These are phyloP conservation scores for Brachyptera putata DNA, from an alignment of 2,888 invertebrate species.

Conservation along the genomic window DNA sequence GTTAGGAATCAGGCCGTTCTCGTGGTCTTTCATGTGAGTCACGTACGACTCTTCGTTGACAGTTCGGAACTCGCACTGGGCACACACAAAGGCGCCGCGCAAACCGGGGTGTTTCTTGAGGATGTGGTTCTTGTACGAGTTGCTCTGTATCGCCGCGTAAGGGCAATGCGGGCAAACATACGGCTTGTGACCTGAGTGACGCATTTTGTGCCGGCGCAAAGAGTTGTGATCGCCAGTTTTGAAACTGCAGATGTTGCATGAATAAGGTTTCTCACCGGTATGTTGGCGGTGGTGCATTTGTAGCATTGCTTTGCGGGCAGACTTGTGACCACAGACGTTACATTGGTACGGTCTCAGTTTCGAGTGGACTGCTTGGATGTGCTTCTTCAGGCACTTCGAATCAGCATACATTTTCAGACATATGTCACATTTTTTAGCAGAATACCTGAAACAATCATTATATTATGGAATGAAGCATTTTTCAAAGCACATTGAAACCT, in stretches of 20 bases:
- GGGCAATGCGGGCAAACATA: slow-evolving; percentile 65
- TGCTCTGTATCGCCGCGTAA: slow-evolving; percentile 65
- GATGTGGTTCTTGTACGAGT: slow-evolving; percentile 60
- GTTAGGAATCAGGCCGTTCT: slow-evolving; percentile 47
- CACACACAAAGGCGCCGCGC: slow-evolving; percentile 51
- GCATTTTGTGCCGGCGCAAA: slow-evolving; percentile 40
- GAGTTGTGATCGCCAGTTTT: slow-evolving; percentile 73
- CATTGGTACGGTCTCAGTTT: slow-evolving; percentile 64
- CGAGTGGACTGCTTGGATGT: slow-evolving; percentile 67
- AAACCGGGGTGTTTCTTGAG: slow-evolving; percentile 51
- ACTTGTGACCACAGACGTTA: slow-evolving; percentile 62
- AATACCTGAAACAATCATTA: slow-evolving; percentile 49
- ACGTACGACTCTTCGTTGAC: slow-evolving; percentile 53
- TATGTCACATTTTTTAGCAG: slow-evolving; percentile 61
- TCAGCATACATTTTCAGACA: slow-evolving; percentile 66
- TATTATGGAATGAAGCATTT: too few relatives aligned
- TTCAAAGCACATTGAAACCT: too few relatives aligned
- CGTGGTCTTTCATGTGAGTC: slow-evolving; percentile 54
- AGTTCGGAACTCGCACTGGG: slow-evolving; percentile 53
- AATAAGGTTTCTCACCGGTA: slow-evolving; percentile 72
- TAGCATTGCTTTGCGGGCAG: slow-evolving; percentile 66
- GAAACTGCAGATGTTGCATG: slow-evolving; percentile 65
- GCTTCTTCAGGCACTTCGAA: slow-evolving; percentile 62
- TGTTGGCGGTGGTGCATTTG: slow-evolving; percentile 69
- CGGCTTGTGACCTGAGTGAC: slow-evolving; percentile 46